These are phyloP conservation scores for Grammomys surdaster DNA, from an alignment of 2,113 vertebrate species.

Conservation along the genomic window DNA sequence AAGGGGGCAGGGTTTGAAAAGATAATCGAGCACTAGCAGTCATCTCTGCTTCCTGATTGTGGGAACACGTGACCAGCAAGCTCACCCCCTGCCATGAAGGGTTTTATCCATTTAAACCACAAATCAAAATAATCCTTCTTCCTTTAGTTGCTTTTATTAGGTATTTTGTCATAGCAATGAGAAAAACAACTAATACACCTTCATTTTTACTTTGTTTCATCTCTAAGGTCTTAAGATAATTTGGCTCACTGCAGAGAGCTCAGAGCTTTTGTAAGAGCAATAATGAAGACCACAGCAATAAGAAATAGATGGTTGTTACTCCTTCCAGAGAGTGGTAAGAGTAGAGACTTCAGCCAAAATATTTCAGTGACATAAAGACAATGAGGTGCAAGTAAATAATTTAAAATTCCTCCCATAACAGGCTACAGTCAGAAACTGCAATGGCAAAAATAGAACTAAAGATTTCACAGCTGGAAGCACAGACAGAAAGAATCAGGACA, in stretches of 20 bases:
- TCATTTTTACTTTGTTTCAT: background rate
- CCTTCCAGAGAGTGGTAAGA: background rate
- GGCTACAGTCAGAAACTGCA: background rate
- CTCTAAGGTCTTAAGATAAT: background rate
- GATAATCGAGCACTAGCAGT: background rate
- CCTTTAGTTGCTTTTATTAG: background rate
- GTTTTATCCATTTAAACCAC: too few species aligned
- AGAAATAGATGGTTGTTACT: background rate
- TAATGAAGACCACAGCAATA: background rate
- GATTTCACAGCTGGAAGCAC: background rate
- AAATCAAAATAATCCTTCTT: background rate
- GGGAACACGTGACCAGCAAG: background rate
- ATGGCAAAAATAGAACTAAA: slow-evolving; percentile 33
- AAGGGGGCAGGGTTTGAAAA: background rate
- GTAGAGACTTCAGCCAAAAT: background rate
- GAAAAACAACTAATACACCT: background rate
- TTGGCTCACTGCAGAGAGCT: background rate
- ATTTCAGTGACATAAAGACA: slow-evolving; percentile 42
- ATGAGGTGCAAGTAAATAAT: slow-evolving; percentile 8
- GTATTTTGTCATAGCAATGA: background rate
- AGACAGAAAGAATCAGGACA: background rate
- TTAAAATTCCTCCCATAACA: background rate
- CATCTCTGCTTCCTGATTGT: background rate
- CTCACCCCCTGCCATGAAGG: background rate
- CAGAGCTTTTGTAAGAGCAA: background rate